phyloP scores from a whole-genome alignment of 53 echinoderm and acorn worm genomes.

The Hippasteria phrygiana region DNA sequence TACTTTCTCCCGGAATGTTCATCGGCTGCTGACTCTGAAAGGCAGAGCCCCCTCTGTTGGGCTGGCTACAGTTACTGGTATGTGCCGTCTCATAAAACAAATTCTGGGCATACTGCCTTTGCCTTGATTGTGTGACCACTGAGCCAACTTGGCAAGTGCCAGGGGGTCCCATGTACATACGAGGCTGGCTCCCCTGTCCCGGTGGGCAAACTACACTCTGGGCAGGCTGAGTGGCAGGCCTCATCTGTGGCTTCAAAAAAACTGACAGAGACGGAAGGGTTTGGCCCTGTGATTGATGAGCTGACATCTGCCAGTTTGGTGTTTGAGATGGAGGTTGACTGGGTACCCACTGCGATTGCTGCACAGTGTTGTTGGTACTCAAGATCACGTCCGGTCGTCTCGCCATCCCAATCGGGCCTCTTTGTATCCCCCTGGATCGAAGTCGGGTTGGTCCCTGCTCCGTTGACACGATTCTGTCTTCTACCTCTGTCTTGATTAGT shows the following conservation, averaged over 20 bases:
- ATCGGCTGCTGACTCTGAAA: not conserved
- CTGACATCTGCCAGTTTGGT: not conserved
- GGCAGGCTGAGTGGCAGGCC: not conserved
- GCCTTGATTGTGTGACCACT: conserved; percentile 1
- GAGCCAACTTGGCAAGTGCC: not conserved
- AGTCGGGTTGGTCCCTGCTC: not conserved
- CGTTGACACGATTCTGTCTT: not conserved
- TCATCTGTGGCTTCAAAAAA: not conserved
- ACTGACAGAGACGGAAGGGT: not conserved
- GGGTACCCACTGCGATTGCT: not conserved
- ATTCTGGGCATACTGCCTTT: conserved; percentile 29
- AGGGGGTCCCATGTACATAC: not conserved
- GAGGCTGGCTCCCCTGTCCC: not conserved
- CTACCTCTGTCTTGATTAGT: not conserved
- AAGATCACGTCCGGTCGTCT: not conserved
- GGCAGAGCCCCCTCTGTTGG: too few species aligned
- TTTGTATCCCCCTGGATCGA: conserved; percentile 14
- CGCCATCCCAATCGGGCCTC: not conserved
- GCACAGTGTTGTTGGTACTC: not conserved
- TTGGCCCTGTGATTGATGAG: not conserved
- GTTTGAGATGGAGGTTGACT: not conserved
- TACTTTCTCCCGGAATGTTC: conserved; percentile 20
- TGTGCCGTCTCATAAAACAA: not conserved
- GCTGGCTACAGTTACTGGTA: too few species aligned
- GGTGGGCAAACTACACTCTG: conserved; percentile 26